Base-by-base conservation (phyloP, 2,888 invertebrate species). In the Polyommatus icarus region DNA sequence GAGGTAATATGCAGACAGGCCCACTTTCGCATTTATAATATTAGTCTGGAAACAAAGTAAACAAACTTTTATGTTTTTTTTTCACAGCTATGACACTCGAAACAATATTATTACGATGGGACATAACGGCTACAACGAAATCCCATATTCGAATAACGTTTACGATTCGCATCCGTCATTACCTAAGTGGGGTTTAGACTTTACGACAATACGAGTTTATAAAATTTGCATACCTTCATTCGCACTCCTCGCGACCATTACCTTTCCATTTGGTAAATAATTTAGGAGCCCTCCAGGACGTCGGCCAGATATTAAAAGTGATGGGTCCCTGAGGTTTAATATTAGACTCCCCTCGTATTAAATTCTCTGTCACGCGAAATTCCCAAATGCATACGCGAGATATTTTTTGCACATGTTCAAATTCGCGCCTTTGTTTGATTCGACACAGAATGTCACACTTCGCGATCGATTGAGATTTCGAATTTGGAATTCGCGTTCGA, bases 361-460 rank as follows among this genome's bases (percentile, higher is more conserved):
- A 93, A 94, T 93, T 93, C 91, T 92, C 89, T 92, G 93, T 92
- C 93, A 92, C 92, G 92, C 90, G 90, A 90, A 92, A 93, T 93
- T 94, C 94, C 94, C 93, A 92, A 93, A 93, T 92, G 93, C 91
- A 93, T 90, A 90, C 89, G 90, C 88, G 88, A 90, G 89, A 92
- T 92, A 93, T 93, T 93, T 93, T 94, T 93, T 92, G 94, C 94
- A 94, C 93, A 94, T 94, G 94, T 93, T 93, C 93, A 89, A 91
- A 91, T 93, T 92, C 84, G 87, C 83, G 87, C 90, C 85, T 90
- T 93, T 93, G 92, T 93, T 83, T 83, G 86, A 89, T 94, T 93
- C 92, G 94, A 92, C 86, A 94, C 93, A 91, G 93, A 91, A 93
- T 93, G 92, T 90, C 90, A 89, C 90, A 89, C 88, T 87, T 82